Conservation (phyloP, 2,113 vertebrate species). For the Ctenomys sociabilis region DNA sequence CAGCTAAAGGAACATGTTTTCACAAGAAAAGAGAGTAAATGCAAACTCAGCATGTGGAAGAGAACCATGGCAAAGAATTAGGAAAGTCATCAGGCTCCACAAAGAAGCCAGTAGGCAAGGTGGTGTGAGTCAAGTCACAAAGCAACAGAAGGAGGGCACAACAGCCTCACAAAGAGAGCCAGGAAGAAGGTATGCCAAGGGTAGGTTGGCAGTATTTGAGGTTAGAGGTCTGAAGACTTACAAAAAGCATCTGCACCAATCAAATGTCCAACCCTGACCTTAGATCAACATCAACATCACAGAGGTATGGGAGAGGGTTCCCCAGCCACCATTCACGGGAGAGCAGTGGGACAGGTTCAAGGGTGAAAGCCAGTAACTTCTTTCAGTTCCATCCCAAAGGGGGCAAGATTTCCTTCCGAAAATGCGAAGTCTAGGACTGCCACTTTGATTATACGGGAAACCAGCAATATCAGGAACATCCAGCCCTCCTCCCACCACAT, state of each 20-base stretch:
- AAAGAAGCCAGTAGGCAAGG: neutral
- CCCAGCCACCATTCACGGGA: neutral
- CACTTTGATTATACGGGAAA: neutral
- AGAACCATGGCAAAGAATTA: neutral
- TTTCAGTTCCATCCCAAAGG: neutral
- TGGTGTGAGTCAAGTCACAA: neutral
- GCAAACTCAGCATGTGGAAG: neutral
- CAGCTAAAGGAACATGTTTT: neutral
- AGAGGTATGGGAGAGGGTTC: neutral
- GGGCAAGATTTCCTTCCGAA: neutral
- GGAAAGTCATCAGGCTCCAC: neutral
- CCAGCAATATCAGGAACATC: neutral
- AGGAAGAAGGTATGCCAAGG: neutral
- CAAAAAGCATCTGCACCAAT: neutral
- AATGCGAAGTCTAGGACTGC: neutral
- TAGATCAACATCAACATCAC: neutral
- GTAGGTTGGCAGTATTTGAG: neutral
- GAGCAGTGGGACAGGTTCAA: neutral
- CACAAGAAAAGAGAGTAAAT: neutral
- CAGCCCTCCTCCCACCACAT: conserved; percentile 8
- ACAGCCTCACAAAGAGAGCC: neutral
- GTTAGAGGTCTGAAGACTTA: neutral
- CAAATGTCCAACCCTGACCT: neutral
- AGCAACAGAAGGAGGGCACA: neutral
- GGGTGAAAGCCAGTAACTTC: neutral